Base-by-base conservation (phyloP, 2,113 vertebrate genomes). In the Columbina picui region DNA sequence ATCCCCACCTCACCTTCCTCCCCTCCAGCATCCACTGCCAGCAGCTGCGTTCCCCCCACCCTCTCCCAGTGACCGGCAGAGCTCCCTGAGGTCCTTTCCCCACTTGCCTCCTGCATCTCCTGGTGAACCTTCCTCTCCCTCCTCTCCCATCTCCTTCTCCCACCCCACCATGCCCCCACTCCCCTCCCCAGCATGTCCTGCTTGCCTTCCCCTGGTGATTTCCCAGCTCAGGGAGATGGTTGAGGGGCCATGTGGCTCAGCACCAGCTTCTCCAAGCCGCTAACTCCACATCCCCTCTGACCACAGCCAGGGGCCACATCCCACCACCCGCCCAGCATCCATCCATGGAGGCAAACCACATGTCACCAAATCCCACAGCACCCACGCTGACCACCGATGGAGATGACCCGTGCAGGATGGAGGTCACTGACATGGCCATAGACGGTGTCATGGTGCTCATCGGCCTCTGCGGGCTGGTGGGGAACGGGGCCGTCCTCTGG, bases 331-430 rank as follows among this genome's bases (percentile, higher is more conserved):
- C 14, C 36, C 39, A 27, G 87, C 0, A 2, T n/a, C 56, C 56
- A 43, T 2, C 49, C 52, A 73, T 92, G 85, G 89, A 85, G 38
- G 1, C 3, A 26, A 80, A 4, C 45, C 8, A 10, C 0, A 1
- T 1, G 1, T 30, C 21, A 25, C 53, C 19, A 4, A 1, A 21
- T 70, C 25, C 29, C 0, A 0, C 25, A 1, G 2, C 36, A 4
- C 32, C 34, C 3, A 2, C 0, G 0, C 50, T 1, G 2, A 6
- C 2, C 1, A 14, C 8, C 0, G 5, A 32, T 3, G 34, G 2
- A 23, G 52, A 55, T 0, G 5, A 17, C 5, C 1, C 0, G 0
- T 85, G 88, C 19, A 1, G 3, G 10, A 9, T 34, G 1, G 55
- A 89, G 0, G 9, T 82, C 53, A 16, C 75, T 1, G 41, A 22